These are phyloP conservation scores for Eonycteris spelaea DNA, from an alignment of 2,113 vertebrate species.

Conservation along the genomic window DNA sequence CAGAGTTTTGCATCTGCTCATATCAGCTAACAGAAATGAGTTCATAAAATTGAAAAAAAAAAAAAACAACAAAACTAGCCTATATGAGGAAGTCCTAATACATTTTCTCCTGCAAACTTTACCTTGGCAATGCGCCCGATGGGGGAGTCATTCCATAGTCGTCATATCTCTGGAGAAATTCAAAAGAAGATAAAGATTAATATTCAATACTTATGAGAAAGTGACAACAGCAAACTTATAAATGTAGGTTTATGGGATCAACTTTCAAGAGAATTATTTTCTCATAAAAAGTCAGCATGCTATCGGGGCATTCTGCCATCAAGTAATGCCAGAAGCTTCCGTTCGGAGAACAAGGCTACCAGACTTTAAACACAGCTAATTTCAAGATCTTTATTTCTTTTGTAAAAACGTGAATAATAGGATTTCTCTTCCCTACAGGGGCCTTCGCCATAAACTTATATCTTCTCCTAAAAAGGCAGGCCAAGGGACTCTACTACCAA, in stretches of 20 bases:
- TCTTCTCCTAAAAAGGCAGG: not conserved
- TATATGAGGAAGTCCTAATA: not conserved
- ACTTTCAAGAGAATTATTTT: conserved; percentile 47
- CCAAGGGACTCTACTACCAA: too few species aligned
- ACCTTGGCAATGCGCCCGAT: conserved; percentile 90
- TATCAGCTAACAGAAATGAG: not conserved
- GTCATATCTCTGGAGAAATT: conserved; percentile 87
- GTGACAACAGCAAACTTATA: conserved; percentile 37
- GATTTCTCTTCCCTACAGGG: not conserved
- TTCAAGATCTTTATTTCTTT: not conserved
- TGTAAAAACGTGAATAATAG: not conserved
- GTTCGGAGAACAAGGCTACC: not conserved
- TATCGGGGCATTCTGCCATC: not conserved
- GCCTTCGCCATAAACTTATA: not conserved
- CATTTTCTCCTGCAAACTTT: conserved; percentile 51
- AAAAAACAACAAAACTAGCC: not conserved
- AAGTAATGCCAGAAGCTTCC: not conserved
- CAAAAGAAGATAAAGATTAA: conserved; percentile 45
- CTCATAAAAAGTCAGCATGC: conserved; percentile 37
- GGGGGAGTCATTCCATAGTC: conserved; percentile 90
- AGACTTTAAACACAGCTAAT: not conserved
- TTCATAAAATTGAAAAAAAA: not conserved
- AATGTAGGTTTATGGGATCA: not conserved
- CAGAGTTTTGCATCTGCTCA: not conserved
- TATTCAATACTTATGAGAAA: conserved; percentile 36